Conservation (phyloP, 2,113 vertebrate species). For the Grammomys surdaster region DNA sequence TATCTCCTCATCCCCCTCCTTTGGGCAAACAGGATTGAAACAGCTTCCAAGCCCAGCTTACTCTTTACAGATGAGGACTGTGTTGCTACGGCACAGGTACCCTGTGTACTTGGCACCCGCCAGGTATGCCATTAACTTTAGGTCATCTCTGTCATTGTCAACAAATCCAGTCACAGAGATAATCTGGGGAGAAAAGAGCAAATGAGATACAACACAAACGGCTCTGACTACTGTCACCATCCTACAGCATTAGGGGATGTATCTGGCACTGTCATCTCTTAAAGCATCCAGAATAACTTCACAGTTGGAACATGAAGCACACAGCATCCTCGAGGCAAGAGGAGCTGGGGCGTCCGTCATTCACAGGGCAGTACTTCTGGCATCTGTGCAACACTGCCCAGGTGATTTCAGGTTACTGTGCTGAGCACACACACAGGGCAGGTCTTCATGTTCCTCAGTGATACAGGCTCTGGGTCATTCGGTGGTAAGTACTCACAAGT, state of each 20-base stretch:
- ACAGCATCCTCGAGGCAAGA: not conserved
- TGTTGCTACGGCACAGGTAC: conserved; percentile 97
- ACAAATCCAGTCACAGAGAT: conserved; percentile 98
- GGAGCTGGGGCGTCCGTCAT: rapidly evolving
- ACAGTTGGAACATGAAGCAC: not conserved
- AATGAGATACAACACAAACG: not conserved
- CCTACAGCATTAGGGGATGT: too few species aligned
- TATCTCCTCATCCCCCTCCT: not conserved
- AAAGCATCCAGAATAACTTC: not conserved
- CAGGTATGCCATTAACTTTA: conserved; percentile 97
- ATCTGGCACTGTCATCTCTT: rapidly evolving
- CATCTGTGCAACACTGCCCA: rapidly evolving
- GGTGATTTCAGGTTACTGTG: rapidly evolving
- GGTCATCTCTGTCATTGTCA: conserved; percentile 96
- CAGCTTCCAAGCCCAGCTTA: conserved; percentile 81
- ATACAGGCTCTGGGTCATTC: rapidly evolving
- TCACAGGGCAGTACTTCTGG: too few species aligned
- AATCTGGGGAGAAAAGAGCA: conserved; percentile 88
- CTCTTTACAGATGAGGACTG: conserved; percentile 98
- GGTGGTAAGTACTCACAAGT: rapidly evolving
- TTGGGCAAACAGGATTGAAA: not conserved
- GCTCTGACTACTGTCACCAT: rapidly evolving
- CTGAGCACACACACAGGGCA: rapidly evolving
- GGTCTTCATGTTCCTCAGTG: rapidly evolving
- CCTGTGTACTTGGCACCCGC: conserved; percentile 97